Evolutionary conservation across 2,797 vertebrate genomes (phyloP).

Genomic region (Somateria mollissima): DNA sequence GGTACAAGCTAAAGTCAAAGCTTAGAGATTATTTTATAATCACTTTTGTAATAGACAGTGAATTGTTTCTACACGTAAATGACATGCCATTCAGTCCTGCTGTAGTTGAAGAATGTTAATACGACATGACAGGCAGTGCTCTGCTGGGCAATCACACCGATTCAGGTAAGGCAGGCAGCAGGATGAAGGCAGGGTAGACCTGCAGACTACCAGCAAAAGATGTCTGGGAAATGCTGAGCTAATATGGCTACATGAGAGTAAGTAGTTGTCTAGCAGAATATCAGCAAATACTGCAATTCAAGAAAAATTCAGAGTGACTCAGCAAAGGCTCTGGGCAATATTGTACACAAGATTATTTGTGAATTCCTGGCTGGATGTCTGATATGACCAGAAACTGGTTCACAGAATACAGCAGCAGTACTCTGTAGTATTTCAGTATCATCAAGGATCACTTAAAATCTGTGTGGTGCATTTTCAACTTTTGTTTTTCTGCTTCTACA

Average conservation of each 20-base stretch:
- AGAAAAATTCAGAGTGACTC: constrained; percentile 19
- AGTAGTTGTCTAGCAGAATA: neutral
- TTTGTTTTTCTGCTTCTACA: neutral
- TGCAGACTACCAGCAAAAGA: neutral
- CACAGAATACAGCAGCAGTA: neutral
- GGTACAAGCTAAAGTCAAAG: neutral
- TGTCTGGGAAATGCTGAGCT: constrained; percentile 35
- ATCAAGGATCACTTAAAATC: neutral
- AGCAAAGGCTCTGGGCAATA: neutral
- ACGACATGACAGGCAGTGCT: neutral
- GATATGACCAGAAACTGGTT: neutral
- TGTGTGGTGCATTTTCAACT: neutral
- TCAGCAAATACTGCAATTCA: neutral
- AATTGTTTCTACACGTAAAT: constrained; percentile 30
- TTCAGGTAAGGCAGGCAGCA: neutral
- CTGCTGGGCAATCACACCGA: neutral
- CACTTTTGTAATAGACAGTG: constrained; percentile 2
- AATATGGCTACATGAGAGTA: neutral
- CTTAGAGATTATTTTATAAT: constrained; percentile 23
- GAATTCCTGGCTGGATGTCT: neutral
- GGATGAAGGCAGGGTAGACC: neutral
- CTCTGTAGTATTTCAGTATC: neutral
- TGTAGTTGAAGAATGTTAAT: constrained; percentile 46
- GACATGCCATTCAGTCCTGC: neutral
- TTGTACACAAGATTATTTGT: neutral